Percentiles rank a stretch among this genome's conserved stretches.
phyloP scores from a whole-genome alignment of 2,888 invertebrate genomes.

The Melanostoma mellinum region DNA sequence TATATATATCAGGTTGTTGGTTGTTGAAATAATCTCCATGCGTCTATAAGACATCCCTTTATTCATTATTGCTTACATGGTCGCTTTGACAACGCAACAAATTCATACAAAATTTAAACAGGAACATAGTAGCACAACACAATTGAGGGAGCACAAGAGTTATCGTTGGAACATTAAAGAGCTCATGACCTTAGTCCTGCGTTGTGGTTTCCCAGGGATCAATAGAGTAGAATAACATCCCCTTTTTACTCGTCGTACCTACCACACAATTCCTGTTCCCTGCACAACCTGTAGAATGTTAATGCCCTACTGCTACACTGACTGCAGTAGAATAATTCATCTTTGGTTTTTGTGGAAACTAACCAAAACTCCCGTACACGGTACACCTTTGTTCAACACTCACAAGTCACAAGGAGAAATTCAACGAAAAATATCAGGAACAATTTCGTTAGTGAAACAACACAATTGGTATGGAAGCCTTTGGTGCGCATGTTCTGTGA shows the following conservation, averaged over 20 bases:
- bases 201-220: conserved; percentile 55
- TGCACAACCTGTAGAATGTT: conserved; percentile 70
- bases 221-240: conserved; percentile 39
- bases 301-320: conserved; percentile 69
- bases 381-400: conserved; percentile 7
- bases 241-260: conserved; percentile 9
- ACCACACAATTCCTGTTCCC: conserved; percentile 14
- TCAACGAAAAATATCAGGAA: conserved; percentile 21
- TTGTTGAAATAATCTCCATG: conserved; percentile 53
- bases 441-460: neutral
- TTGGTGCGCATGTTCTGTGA: conserved; percentile 32
- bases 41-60: conserved; percentile 45
- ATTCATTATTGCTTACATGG: conserved; percentile 43
- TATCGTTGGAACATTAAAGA: conserved; percentile 55
- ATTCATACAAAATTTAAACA: conserved; percentile 46
- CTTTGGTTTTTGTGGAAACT: conserved; percentile 33
- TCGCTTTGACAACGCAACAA: conserved; percentile 49
- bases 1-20: conserved; percentile 13
- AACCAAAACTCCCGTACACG: neutral
- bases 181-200: conserved; percentile 67
- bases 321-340: conserved; percentile 71
- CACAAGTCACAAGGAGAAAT: conserved; percentile 5
- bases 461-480: neutral
- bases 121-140: conserved; percentile 2
- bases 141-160: conserved; percentile 18